Evolutionary conservation across 2,797 vertebrate genomes (phyloP), one percentile per base, ranked within the genome.

Genomic region (Gymnodraco acuticeps): DNA sequence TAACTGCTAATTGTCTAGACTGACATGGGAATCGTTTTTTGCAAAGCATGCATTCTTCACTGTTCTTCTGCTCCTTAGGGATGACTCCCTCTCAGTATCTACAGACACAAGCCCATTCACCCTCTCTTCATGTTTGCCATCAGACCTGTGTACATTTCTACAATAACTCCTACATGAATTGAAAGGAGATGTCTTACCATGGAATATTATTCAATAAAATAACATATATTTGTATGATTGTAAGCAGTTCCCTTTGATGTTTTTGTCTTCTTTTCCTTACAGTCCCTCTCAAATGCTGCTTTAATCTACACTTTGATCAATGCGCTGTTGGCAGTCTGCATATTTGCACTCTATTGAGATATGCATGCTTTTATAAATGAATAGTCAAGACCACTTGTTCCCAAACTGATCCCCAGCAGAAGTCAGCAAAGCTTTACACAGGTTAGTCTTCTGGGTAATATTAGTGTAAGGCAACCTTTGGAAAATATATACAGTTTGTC

Each of bases 221-320:
- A 90, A 93, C 93, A 93, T 95, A 95, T 95, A 95, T 96, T 96
- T 95, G 93, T 96, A 95, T 95, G 87, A 95, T 94, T 96, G 92
- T 95, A 94, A 87, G 77, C 74, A 2, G 74, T 77, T 73, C 45
- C 69, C 75, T 68, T 63, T 76, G 76, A 70, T 81, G 31, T 71
- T 64, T 38, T 84, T 70, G 75, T 80, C 23, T 20, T 61, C 20
- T 65, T 52, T 46, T 38, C 13, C 7, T 62, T 15, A 3, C 16
- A 19, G 3, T 45, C 14, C 19, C 58, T 45, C 17, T 50, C 23
- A 10, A 61, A 61, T 43, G n/a, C n/a, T 59, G 56, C 14, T 41
- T 41, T 58, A 15, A 12, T 64, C 60, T 51, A 7, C 5, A 53
- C 23, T 51, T 41, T 5, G n/a, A 43, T 43, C 42, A 62, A 31